Evolutionary conservation across 2,888 invertebrate species (phyloP).

Genomic region (Coelopa pilipes): DNA sequence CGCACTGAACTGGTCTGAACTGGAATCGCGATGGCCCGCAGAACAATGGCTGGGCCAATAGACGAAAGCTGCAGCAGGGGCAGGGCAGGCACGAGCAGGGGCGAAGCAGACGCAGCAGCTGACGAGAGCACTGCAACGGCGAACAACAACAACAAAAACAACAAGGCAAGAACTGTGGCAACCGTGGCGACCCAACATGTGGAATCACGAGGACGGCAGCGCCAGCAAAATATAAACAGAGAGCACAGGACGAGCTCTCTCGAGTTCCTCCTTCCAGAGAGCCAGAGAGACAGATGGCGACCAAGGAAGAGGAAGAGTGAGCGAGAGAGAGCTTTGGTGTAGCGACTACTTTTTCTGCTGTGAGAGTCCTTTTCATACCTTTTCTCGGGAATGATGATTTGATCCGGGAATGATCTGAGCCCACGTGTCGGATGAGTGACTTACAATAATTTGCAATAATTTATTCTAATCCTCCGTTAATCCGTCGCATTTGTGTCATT

Average conservation of each 20-base stretch:
- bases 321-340: conserved; percentile 4
- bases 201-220: conserved; percentile 39
- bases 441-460: no score
- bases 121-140: conserved; percentile 25
- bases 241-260: conserved; percentile 46
- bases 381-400: not conserved
- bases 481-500: no score
- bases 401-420: not conserved
- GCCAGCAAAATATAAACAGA: conserved; percentile 60
- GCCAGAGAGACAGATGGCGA: not conserved
- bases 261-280: not conserved
- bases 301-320: conserved; percentile 37
- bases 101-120: conserved; percentile 40
- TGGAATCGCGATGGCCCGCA: conserved; percentile 43
- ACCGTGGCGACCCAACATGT: conserved; percentile 25
- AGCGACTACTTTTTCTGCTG: no score
- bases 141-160: conserved; percentile 38
- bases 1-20: conserved; percentile 37
- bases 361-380: no score
- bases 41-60: conserved; percentile 42
- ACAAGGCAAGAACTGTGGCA: conserved; percentile 42
- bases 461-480: not conserved
- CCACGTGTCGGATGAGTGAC: conserved; percentile 25
- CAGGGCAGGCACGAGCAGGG: conserved; percentile 34
- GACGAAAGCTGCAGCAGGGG: conserved; percentile 40